Percentiles rank a stretch among this genome's conserved stretches.
phyloP scores from a whole-genome alignment of 2,113 vertebrate species.

The Tamias sibiricus region DNA sequence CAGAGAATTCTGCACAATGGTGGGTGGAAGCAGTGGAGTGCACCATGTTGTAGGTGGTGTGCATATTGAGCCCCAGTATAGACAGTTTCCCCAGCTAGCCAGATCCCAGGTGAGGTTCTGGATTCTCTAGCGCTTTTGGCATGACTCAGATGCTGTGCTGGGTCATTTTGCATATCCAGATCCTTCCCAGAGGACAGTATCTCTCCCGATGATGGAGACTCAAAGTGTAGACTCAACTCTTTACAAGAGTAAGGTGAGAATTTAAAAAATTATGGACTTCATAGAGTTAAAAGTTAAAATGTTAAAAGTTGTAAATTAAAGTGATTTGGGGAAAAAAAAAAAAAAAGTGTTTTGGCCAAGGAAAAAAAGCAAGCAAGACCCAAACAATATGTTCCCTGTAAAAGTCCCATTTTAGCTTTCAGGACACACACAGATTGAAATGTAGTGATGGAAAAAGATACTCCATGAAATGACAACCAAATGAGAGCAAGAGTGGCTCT shows the following conservation, averaged over 20 bases:
- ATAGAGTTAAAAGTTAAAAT: too few relatives aligned
- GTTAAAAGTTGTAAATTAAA: too few relatives aligned
- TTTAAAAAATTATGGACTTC: too few relatives aligned
- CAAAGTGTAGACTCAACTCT: too few relatives aligned
- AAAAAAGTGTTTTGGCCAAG: too few relatives aligned
- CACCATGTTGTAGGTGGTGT: slow-evolving; percentile 83
- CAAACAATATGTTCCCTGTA: neutral
- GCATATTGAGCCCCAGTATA: slow-evolving; percentile 89
- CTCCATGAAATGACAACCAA: neutral
- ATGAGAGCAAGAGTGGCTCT: neutral
- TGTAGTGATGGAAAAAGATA: neutral
- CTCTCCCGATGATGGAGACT: too few relatives aligned
- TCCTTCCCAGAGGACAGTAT: too few relatives aligned
- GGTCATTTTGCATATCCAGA: too few relatives aligned
- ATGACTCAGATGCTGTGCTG: slow-evolving; percentile 91
- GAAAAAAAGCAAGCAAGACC: neutral
- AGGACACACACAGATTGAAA: neutral
- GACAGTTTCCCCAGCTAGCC: slow-evolving; percentile 89
- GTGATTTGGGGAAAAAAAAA: too few relatives aligned
- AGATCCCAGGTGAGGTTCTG: slow-evolving; percentile 93
- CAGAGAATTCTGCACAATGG: too few relatives aligned
- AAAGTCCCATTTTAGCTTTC: neutral
- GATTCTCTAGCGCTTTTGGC: slow-evolving; percentile 97
- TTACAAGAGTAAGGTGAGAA: too few relatives aligned
- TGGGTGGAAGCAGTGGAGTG: too few relatives aligned